Conservation (phyloP, 2,797 vertebrate genomes). For the Pterois miles region DNA sequence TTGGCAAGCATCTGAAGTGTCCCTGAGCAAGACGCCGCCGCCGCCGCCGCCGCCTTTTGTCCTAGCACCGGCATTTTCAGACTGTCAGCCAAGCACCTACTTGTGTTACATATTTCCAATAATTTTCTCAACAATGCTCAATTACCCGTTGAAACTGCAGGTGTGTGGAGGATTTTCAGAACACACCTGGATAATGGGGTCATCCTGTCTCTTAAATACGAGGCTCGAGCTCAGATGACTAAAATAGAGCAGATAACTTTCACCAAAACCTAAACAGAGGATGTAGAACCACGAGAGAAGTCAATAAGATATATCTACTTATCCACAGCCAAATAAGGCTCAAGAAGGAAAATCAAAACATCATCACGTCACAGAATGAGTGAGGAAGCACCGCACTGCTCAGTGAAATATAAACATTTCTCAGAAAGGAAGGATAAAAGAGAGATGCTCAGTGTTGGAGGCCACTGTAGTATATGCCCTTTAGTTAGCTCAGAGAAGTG, state of each 20-base stretch:
- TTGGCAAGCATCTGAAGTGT: constrained; percentile 22
- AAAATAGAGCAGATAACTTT: neutral
- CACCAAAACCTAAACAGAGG: neutral
- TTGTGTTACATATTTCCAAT: neutral
- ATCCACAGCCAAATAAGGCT: neutral
- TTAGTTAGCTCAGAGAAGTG: neutral
- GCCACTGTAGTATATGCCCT: neutral
- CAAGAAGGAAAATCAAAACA: neutral
- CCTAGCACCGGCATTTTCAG: neutral
- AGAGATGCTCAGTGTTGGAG: neutral
- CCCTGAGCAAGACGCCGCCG: neutral
- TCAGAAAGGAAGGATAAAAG: neutral
- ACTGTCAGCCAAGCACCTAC: constrained; percentile 1
- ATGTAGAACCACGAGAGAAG: neutral
- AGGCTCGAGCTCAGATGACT: neutral
- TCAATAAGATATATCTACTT: neutral
- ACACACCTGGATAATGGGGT: neutral
- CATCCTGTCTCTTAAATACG: neutral
- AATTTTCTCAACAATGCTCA: neutral
- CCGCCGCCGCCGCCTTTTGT: neutral
- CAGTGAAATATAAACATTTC: neutral
- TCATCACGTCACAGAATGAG: neutral
- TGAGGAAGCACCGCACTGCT: neutral
- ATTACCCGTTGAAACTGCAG: constrained; percentile 6
- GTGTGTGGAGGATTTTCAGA: neutral